Evolutionary conservation across 2,113 vertebrate genomes (phyloP).

Genomic region (Ctenomys sociabilis): DNA sequence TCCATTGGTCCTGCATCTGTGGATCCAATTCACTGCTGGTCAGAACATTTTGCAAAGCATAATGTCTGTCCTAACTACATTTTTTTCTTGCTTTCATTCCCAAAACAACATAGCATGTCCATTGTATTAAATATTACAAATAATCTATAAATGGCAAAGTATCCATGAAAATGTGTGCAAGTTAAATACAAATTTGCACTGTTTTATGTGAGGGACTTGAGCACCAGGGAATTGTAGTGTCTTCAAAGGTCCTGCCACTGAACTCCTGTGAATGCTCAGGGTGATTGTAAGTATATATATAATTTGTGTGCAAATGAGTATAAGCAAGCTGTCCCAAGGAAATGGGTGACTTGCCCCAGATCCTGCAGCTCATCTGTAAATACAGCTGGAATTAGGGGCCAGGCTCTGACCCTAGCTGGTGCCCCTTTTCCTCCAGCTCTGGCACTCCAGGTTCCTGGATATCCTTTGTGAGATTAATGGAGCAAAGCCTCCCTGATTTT

Average conservation of each 20-base stretch:
- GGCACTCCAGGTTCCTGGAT: neutral
- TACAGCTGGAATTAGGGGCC: neutral
- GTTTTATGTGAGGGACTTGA: neutral
- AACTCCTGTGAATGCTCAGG: neutral
- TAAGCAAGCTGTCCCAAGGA: neutral
- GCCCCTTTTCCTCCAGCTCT: neutral
- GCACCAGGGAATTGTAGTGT: neutral
- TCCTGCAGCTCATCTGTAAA: neutral
- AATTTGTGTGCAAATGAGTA: neutral
- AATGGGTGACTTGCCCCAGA: neutral
- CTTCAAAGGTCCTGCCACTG: neutral
- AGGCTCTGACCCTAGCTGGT: neutral
- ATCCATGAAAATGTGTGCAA: neutral
- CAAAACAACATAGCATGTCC: neutral
- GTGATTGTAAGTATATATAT: neutral
- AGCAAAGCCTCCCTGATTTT: neutral
- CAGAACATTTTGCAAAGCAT: neutral
- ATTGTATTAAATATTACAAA: neutral
- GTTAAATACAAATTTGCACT: neutral
- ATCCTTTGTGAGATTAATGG: constrained; percentile 13
- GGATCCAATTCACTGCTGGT: neutral
- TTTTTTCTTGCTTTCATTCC: neutral
- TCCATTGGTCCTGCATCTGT: neutral
- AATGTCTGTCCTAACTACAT: neutral
- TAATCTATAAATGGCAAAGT: neutral